Conservation (phyloP, 2,113 vertebrate species). For the Phrynocephalus versicolor region DNA sequence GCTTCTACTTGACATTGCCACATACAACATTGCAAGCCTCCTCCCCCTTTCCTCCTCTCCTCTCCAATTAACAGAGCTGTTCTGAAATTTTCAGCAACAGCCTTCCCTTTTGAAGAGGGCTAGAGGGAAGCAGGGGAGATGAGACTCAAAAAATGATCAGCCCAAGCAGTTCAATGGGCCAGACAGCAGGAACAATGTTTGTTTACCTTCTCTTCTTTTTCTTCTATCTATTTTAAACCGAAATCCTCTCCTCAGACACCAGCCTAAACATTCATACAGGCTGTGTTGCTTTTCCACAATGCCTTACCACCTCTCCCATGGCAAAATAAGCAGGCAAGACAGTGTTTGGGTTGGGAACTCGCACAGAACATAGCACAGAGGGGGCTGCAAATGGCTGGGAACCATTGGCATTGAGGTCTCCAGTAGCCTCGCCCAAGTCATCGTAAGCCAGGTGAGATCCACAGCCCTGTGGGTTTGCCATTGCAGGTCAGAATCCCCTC, state of each 20-base stretch:
- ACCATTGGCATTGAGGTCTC: no score
- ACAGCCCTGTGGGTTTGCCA: no score
- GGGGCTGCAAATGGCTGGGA: no score
- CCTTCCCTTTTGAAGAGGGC: background rate
- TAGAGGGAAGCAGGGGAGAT: no score
- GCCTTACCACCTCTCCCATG: no score
- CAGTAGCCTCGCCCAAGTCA: no score
- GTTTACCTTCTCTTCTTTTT: no score
- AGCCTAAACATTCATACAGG: background rate
- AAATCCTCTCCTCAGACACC: background rate
- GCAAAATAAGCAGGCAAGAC: no score
- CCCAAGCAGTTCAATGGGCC: background rate
- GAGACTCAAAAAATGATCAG: background rate
- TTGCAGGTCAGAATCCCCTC: no score
- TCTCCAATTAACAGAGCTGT: conserved; percentile 3
- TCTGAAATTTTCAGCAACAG: background rate
- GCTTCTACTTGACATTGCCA: background rate
- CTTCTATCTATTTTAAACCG: background rate
- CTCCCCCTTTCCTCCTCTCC: background rate
- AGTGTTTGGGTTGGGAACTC: no score
- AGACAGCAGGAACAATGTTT: background rate
- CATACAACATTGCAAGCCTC: background rate
- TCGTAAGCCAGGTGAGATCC: no score
- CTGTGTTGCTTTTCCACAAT: background rate
- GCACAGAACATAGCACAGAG: no score